Evolutionary conservation across 2,797 vertebrate genomes (phyloP).

Genomic region (Petrocephalus sullivani): DNA sequence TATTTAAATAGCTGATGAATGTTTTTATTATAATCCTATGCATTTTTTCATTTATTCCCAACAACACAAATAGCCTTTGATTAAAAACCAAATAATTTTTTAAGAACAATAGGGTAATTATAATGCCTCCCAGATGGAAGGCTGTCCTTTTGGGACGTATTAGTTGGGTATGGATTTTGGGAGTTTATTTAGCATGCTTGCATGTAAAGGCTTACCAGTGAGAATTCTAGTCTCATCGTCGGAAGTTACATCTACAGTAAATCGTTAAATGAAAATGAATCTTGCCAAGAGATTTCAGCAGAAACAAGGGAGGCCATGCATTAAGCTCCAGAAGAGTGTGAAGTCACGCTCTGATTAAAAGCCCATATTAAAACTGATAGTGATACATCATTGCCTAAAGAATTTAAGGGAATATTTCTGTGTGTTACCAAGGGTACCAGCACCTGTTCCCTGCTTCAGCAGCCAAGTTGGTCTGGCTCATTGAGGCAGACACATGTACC

Average conservation of each 20-base stretch:
- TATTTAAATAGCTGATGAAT: background rate
- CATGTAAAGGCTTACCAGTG: conserved; percentile 35
- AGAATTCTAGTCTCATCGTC: conserved; percentile 66
- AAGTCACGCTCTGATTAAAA: conserved; percentile 99
- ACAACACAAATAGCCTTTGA: conserved; percentile 31
- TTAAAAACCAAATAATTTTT: conserved; percentile 36
- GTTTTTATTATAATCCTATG: background rate
- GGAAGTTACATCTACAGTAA: conserved; percentile 76
- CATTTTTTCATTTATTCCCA: background rate
- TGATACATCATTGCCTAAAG: conserved; percentile 97
- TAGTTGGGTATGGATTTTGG: background rate
- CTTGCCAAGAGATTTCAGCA: conserved; percentile 91
- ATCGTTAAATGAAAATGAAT: conserved; percentile 94
- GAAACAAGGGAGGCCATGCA: conserved; percentile 89
- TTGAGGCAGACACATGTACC: conserved; percentile 49
- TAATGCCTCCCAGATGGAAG: background rate
- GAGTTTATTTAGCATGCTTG: background rate
- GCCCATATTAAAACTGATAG: conserved; percentile 99
- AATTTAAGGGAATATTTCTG: conserved; percentile 68
- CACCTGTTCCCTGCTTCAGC: conserved; percentile 58
- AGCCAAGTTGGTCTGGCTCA: conserved; percentile 47
- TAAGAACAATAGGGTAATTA: conserved; percentile 4
- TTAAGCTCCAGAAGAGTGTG: conserved; percentile 87
- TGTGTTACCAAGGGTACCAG: conserved; percentile 45
- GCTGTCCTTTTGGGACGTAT: background rate